Conservation (phyloP, 2,113 vertebrate species). For the Aplodontia rufa region DNA sequence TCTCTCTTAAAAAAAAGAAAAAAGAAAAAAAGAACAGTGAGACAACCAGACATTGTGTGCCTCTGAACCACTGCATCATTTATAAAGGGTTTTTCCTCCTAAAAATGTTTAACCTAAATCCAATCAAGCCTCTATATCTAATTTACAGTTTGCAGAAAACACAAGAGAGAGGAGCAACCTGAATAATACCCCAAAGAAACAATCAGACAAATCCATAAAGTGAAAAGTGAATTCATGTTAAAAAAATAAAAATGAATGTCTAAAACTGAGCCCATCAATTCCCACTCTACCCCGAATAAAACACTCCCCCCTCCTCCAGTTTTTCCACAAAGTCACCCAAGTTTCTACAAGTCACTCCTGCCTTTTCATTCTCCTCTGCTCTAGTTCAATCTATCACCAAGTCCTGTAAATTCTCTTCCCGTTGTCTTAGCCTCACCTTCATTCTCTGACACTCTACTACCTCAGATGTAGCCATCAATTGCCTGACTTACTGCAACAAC, state of each 20-base stretch:
- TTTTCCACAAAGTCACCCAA: neutral
- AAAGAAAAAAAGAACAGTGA: neutral
- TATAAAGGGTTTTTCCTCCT: neutral
- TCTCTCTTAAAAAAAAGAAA: too few species aligned
- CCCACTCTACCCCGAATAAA: neutral
- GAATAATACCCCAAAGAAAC: constrained; percentile 23
- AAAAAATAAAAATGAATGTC: constrained; percentile 1
- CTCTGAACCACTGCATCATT: constrained; percentile 2
- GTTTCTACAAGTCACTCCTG: neutral
- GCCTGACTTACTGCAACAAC: neutral
- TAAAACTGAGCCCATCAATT: constrained; percentile 27
- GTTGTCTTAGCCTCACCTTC: neutral
- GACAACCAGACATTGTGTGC: neutral
- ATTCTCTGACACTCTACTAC: neutral
- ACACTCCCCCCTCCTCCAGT: neutral
- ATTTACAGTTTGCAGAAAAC: constrained; percentile 40
- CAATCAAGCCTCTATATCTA: constrained; percentile 12
- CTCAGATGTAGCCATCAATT: neutral
- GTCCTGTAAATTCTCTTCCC: neutral
- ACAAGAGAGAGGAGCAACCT: neutral
- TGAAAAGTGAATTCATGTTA: neutral
- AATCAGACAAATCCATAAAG: neutral
- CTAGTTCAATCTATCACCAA: neutral
- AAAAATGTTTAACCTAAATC: neutral
- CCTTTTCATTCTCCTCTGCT: neutral